Conservation (phyloP, 1,140 invertebrate species). For the Zeugodacus cucurbitae region DNA sequence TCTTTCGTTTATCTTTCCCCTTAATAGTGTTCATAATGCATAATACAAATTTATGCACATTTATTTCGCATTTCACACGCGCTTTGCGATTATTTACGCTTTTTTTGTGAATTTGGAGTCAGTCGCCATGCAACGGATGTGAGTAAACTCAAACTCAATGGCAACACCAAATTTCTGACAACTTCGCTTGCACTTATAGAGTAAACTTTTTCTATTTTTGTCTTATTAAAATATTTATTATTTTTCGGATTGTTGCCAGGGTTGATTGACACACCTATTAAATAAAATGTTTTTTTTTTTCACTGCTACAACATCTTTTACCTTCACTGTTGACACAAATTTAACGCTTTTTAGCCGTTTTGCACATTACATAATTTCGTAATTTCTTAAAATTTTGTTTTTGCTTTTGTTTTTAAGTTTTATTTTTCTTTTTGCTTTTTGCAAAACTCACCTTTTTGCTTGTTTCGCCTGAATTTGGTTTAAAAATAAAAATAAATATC, state of each 20-base stretch:
- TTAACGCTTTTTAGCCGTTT: not conserved
- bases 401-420: not conserved
- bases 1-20: not conserved
- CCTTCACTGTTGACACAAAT: conserved; percentile 20
- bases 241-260: not conserved
- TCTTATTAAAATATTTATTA: not conserved
- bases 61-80: not conserved
- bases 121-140: not conserved
- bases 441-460: conserved; percentile 13
- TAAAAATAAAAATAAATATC: not conserved
- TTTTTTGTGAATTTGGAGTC: not conserved
- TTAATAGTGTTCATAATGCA: not conserved
- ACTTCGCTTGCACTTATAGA: not conserved
- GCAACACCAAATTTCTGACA: not conserved
- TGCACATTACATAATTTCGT: not conserved
- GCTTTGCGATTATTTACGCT: not conserved
- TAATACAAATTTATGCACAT: not conserved
- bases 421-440: not conserved
- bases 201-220: no score
- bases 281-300: not conserved
- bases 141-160: not conserved
- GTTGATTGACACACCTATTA: not conserved
- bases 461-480: not conserved
- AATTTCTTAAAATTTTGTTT: not conserved
- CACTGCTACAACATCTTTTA: not conserved